Conservation (phyloP, 92 coral and sea anemone species). For the Metridium senile region DNA sequence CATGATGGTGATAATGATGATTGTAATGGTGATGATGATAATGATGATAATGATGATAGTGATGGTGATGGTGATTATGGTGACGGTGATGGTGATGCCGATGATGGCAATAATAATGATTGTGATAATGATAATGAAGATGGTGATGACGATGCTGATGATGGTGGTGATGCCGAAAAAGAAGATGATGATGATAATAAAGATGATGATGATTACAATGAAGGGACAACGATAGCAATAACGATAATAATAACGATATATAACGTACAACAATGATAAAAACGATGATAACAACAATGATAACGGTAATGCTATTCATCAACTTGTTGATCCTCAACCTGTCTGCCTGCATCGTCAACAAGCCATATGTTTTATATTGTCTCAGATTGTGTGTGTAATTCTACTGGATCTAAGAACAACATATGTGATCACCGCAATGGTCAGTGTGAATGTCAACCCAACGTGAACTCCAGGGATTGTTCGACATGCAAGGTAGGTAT, state of each 20-base stretch:
- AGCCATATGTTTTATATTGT: neutral
- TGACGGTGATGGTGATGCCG: neutral
- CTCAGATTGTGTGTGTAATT: conserved; percentile 80
- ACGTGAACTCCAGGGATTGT: conserved; percentile 73
- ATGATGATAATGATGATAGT: neutral
- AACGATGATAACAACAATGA: too few relatives aligned
- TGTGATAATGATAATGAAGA: neutral
- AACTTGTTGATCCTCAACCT: too few relatives aligned
- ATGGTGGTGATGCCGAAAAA: neutral
- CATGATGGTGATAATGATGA: neutral
- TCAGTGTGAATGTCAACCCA: conserved; percentile 81
- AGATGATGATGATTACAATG: neutral
- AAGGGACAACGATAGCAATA: neutral
- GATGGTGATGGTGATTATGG: neutral
- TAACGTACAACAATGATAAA: too few relatives aligned
- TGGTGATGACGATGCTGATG: neutral
- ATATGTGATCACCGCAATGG: conserved; percentile 90
- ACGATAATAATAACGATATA: neutral
- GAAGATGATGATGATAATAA: neutral
- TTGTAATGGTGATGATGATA: neutral
- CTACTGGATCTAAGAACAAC: conserved; percentile 71
- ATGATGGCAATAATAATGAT: neutral
- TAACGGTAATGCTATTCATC: too few relatives aligned
- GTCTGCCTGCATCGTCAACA: too few relatives aligned
- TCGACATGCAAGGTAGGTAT: conserved; percentile 84